Evolutionary conservation across 2,797 vertebrate genomes (phyloP).

Genomic region (Serranus cabrilla): DNA sequence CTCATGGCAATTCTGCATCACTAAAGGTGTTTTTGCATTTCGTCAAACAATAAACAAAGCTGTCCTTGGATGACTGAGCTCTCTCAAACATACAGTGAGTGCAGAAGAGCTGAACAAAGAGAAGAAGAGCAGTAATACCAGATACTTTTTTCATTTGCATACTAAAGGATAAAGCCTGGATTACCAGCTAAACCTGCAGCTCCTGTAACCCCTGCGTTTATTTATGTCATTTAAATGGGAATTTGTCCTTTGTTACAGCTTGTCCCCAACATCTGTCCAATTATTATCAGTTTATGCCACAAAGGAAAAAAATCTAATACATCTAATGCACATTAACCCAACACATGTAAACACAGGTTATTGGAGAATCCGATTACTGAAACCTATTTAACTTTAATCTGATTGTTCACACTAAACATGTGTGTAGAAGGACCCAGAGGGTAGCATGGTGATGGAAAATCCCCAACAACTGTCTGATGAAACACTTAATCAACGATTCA

Average conservation of each 20-base stretch:
- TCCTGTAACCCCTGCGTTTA: constrained; percentile 25
- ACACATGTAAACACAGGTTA: constrained; percentile 34
- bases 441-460: constrained; percentile 15
- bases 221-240: constrained; percentile 43
- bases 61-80: not conserved
- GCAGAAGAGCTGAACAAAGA: constrained; percentile 31
- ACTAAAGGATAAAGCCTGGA: constrained; percentile 55
- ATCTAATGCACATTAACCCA: not conserved
- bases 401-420: constrained; percentile 3
- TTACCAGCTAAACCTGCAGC: constrained; percentile 31
- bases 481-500: not conserved
- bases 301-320: too few species aligned
- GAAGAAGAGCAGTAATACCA: constrained; percentile 28
- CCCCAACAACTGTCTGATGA: constrained; percentile 4
- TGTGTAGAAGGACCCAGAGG: constrained; percentile 15
- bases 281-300: not conserved
- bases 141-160: constrained; percentile 42
- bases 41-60: constrained; percentile 11
- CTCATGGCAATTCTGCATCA: not conserved
- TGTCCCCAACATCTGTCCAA: not conserved
- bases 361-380: constrained; percentile 26
- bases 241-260: constrained; percentile 4
- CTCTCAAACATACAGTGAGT: constrained; percentile 14
- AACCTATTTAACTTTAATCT: constrained; percentile 15
- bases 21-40: constrained; percentile 19